phyloP scores from a whole-genome alignment of 2,113 vertebrate genomes.

The Thymallus thymallus region DNA sequence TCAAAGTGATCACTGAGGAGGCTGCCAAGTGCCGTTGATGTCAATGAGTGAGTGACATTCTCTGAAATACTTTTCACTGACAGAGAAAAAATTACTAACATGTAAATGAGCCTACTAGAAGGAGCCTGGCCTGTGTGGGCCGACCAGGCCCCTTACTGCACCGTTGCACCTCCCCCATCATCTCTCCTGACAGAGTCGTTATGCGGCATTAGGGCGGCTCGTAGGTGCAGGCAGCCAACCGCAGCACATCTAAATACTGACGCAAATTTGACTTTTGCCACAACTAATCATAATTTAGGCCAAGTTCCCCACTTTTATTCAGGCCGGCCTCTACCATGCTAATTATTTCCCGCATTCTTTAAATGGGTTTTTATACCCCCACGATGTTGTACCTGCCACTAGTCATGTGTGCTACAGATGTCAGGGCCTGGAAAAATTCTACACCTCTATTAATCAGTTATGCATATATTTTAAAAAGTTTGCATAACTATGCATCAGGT shows the following conservation, averaged over 20 bases:
- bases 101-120: too few species aligned
- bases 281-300: conserved; percentile 24
- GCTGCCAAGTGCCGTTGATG: too few species aligned
- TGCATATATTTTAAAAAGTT: neutral
- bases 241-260: conserved; percentile 14
- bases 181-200: neutral
- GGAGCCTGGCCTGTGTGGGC: too few species aligned
- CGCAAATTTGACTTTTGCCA: conserved; percentile 28
- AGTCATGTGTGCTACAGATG: neutral
- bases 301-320: neutral
- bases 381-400: neutral
- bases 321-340: neutral
- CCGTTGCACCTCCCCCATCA: too few species aligned
- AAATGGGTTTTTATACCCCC: neutral
- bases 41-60: too few species aligned
- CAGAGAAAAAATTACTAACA: too few species aligned
- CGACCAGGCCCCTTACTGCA: too few species aligned
- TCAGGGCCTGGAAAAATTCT: neutral
- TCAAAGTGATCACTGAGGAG: too few species aligned
- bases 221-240: conserved; percentile 9
- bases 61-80: too few species aligned
- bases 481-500: neutral
- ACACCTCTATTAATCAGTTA: neutral
- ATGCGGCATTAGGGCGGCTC: neutral
- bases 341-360: neutral